Percentiles rank a stretch among this genome's conserved stretches.
phyloP scores from a whole-genome alignment of 1,140 invertebrate species.

The Rhopalosiphum maidis region DNA sequence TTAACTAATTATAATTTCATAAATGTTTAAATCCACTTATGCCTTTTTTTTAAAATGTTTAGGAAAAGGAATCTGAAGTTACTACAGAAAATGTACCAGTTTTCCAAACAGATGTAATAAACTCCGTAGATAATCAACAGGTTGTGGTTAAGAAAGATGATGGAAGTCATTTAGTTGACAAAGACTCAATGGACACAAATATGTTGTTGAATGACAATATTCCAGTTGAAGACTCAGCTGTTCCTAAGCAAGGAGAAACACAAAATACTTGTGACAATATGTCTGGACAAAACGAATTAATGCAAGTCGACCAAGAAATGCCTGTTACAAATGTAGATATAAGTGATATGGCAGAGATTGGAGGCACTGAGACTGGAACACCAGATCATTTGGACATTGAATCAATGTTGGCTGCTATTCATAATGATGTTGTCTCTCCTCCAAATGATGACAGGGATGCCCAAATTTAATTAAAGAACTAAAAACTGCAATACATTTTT shows the following conservation, averaged over 20 bases:
- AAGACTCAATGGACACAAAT: not conserved
- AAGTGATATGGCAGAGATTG: not conserved
- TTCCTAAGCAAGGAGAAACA: not conserved
- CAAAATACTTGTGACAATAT: not conserved
- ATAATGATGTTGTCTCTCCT: conserved; percentile 46
- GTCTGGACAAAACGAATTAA: not conserved
- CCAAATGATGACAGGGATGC: not conserved
- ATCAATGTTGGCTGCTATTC: conserved; percentile 58
- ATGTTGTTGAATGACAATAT: conserved; percentile 20
- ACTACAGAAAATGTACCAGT: not conserved
- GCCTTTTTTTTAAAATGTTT: not conserved
- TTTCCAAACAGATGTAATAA: not conserved
- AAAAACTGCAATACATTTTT: not conserved
- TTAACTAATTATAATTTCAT: not conserved
- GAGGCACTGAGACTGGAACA: not conserved
- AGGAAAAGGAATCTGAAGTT: no score
- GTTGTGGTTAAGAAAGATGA: not conserved
- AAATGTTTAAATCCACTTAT: not conserved
- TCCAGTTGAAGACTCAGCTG: not conserved
- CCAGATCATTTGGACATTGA: conserved; percentile 51
- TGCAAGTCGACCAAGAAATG: not conserved
- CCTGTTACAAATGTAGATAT: not conserved
- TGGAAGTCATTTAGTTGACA: not conserved
- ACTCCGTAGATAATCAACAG: not conserved
- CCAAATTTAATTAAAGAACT: not conserved